Evolutionary conservation across 1,140 invertebrate species (phyloP).

Genomic region (Venturia canescens): DNA sequence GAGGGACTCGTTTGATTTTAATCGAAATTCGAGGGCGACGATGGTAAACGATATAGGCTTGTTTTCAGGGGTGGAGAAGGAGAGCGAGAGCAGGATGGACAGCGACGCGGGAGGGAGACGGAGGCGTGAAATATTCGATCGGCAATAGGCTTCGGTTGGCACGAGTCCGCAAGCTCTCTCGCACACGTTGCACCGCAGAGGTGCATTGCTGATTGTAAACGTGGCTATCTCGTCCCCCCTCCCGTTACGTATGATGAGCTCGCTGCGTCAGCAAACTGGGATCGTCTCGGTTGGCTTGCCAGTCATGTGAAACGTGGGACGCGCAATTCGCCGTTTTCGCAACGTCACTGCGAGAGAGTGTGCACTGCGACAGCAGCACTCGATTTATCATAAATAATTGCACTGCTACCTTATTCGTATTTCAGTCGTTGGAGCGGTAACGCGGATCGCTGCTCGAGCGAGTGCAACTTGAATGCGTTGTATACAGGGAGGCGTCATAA

Average conservation of each 20-base stretch:
- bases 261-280: conserved; percentile 50
- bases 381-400: conserved; percentile 53
- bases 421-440: conserved; percentile 44
- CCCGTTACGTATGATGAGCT: conserved; percentile 48
- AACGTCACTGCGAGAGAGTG: conserved; percentile 35
- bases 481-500: background rate
- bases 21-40: conserved; percentile 24
- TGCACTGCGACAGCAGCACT: conserved; percentile 38
- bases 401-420: conserved; percentile 52
- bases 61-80: conserved; percentile 37
- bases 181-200: conserved; percentile 39
- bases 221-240: too few relatives aligned
- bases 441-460: background rate
- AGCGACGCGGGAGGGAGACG: conserved; percentile 11
- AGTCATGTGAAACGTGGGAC: conserved; percentile 23
- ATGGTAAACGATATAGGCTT: conserved; percentile 46
- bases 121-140: conserved; percentile 36
- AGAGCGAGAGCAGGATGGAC: conserved; percentile 43
- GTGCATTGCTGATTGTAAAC: conserved; percentile 52
- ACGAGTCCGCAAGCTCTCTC: conserved; percentile 34
- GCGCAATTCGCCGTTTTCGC: conserved; percentile 30
- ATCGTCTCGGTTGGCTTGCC: conserved; percentile 1
- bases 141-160: conserved; percentile 38
- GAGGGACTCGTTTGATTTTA: conserved; percentile 46
- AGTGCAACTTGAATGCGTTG: background rate